Conservation (phyloP, 2,888 invertebrate genomes). For the Melanophora roralis region DNA sequence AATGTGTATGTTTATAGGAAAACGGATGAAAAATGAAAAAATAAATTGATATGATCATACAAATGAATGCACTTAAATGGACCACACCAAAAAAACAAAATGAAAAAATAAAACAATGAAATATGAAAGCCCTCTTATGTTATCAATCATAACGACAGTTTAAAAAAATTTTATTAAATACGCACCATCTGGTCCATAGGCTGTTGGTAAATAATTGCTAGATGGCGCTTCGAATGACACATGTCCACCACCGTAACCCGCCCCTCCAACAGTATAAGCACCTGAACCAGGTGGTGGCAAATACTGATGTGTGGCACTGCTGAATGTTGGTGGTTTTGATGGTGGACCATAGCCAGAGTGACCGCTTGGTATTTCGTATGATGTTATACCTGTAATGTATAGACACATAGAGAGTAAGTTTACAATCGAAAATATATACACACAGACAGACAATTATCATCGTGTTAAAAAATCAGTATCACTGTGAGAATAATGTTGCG, state of each 20-base stretch:
- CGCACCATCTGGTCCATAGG: slow-evolving; percentile 75
- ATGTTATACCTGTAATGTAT: slow-evolving; percentile 71
- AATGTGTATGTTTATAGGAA: too few species aligned
- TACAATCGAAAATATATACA: not conserved
- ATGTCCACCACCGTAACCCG: slow-evolving; percentile 72
- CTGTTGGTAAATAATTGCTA: slow-evolving; percentile 73
- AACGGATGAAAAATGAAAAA: too few species aligned
- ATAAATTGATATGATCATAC: too few species aligned
- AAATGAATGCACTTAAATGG: slow-evolving; percentile 1
- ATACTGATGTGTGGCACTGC: slow-evolving; percentile 74
- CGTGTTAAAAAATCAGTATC: not conserved
- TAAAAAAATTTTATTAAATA: slow-evolving; percentile 58
- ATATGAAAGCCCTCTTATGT: not conserved
- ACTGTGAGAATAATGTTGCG: not conserved
- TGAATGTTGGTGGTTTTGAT: slow-evolving; percentile 74
- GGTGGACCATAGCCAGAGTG: slow-evolving; percentile 76
- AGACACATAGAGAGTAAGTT: slow-evolving; percentile 33
- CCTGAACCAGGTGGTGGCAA: slow-evolving; percentile 70
- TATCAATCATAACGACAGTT: slow-evolving; percentile 13
- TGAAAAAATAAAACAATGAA: too few species aligned
- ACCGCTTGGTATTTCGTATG: slow-evolving; percentile 74
- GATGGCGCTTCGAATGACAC: slow-evolving; percentile 75
- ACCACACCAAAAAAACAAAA: slow-evolving; percentile 33
- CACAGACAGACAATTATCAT: slow-evolving; percentile 26
- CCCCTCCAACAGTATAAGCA: slow-evolving; percentile 70